These are phyloP conservation scores for Bufotes viridis DNA, from an alignment of 2,797 vertebrate species.

Conservation along the genomic window DNA sequence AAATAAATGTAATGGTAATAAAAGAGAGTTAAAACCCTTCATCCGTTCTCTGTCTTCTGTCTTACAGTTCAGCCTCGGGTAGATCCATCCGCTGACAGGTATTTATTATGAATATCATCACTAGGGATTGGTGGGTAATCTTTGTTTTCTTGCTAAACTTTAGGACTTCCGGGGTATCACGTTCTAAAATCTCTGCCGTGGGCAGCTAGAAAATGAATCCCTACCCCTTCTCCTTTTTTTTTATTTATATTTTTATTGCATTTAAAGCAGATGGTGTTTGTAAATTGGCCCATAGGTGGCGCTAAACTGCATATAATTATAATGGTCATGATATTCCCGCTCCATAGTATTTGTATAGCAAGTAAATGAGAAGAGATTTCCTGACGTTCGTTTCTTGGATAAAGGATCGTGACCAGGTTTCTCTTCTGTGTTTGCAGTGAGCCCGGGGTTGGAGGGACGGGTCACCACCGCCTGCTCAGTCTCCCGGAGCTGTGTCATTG, in stretches of 20 bases:
- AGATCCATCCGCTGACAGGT: constrained; percentile 82
- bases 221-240: no score
- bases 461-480: constrained; percentile 88
- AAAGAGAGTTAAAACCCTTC: no score
- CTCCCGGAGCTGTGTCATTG: constrained; percentile 93
- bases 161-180: background rate
- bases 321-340: background rate
- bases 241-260: background rate
- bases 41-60: background rate
- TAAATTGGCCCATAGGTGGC: background rate
- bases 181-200: background rate
- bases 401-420: no score
- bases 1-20: no score
- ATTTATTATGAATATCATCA: constrained; percentile 4
- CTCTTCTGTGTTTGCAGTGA: constrained; percentile 34
- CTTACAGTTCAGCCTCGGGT: constrained; percentile 79
- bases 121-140: no score
- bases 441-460: constrained; percentile 72
- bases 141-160: no score
- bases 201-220: background rate
- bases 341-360: background rate
- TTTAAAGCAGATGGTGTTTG: background rate
- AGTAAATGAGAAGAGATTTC: background rate
- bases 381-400: no score
- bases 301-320: background rate